Conservation (phyloP, 2,113 vertebrate genomes). For the Dolichotis patagonum region DNA sequence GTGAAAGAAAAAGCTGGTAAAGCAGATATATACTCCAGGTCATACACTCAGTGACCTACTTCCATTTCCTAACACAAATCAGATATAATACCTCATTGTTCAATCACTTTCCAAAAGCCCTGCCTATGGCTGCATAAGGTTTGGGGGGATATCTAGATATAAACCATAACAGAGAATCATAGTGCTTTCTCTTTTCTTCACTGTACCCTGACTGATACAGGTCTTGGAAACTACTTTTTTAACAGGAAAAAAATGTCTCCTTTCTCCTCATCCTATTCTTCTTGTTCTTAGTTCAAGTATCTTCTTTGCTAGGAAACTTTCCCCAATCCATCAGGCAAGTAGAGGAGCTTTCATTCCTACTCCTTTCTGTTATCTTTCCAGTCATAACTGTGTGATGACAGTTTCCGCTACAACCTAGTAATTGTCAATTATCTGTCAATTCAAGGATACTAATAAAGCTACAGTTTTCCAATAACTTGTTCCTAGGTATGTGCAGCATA, state of each 20-base stretch:
- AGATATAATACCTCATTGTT: not conserved
- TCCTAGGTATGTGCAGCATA: not conserved
- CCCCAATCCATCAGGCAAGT: not conserved
- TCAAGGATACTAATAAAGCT: not conserved
- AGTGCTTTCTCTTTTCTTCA: slow-evolving; percentile 23
- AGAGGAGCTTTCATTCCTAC: not conserved
- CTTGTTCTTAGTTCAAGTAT: not conserved
- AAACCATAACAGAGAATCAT: not conserved
- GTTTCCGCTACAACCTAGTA: not conserved
- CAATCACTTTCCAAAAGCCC: not conserved
- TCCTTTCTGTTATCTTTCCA: not conserved
- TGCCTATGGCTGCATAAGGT: not conserved
- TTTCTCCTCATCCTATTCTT: not conserved
- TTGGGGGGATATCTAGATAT: not conserved
- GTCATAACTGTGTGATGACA: not conserved
- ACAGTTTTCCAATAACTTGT: not conserved
- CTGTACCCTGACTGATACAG: not conserved
- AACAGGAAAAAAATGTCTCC: not conserved
- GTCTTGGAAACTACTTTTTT: not conserved
- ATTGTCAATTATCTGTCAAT: not conserved
- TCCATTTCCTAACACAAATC: not conserved
- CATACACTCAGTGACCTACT: not conserved
- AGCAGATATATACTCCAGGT: not conserved
- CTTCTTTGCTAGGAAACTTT: not conserved
- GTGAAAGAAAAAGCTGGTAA: not conserved